Percentiles rank a stretch among this genome's conserved stretches.
Conservation (phyloP, 2,888 invertebrate genomes). For the Odontomyia ornata region DNA sequence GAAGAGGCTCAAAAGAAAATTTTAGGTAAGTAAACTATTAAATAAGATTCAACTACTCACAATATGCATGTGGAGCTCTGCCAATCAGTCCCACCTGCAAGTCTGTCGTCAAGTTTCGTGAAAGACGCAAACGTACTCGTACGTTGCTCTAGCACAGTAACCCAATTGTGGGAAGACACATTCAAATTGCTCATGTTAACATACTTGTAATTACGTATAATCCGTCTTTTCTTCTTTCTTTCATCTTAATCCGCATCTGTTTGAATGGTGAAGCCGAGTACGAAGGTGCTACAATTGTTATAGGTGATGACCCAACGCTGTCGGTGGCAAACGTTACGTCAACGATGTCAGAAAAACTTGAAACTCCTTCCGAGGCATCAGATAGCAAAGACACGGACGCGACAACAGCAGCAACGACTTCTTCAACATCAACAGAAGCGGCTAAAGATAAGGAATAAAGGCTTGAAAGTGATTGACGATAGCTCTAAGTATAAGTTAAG, state of each 20-base stretch:
- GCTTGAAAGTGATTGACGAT: background rate
- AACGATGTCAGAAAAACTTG: background rate
- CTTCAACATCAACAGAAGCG: conserved; percentile 8
- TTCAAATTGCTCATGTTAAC: background rate
- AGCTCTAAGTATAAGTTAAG: background rate
- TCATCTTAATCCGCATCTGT: background rate
- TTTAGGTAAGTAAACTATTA: conserved; percentile 37
- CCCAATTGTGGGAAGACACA: background rate
- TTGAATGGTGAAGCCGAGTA: conserved; percentile 19
- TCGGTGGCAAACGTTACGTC: conserved; percentile 26
- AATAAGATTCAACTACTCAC: background rate
- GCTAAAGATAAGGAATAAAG: conserved; percentile 6
- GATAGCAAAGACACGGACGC: background rate
- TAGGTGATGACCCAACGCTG: conserved; percentile 28
- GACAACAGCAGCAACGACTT: background rate
- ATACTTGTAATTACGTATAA: background rate
- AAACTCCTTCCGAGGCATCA: background rate
- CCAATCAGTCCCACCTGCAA: background rate
- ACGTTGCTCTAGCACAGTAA: conserved; percentile 7
- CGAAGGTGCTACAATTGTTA: conserved; percentile 36
- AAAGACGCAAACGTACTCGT: too few relatives aligned
- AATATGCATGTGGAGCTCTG: background rate
- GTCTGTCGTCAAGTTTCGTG: background rate
- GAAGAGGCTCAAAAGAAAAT: conserved; percentile 46
- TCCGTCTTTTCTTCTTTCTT: background rate